Conservation (phyloP, 2,113 vertebrate species). For the Tachuris rubrigastra region DNA sequence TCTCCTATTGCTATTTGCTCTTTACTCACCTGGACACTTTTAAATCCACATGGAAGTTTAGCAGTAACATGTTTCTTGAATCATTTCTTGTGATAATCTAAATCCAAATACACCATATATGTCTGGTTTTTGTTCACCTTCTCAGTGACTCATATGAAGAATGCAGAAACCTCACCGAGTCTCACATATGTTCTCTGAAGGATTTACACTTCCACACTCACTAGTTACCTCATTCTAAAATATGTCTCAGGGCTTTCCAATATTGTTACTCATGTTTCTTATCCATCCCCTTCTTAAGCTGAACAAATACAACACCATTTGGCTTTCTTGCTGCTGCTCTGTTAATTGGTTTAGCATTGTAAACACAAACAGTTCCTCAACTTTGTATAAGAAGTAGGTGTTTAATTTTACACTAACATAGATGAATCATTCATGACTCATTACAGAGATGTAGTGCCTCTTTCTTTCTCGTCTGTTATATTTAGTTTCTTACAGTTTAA, state of each 20-base stretch:
- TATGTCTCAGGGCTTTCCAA: background rate
- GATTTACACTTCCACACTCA: constrained; percentile 10
- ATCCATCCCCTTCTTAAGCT: background rate
- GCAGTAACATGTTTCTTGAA: background rate
- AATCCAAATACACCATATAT: background rate
- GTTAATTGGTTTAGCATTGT: background rate
- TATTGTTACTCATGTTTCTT: background rate
- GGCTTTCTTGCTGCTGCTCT: background rate
- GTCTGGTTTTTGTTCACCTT: background rate
- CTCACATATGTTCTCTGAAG: background rate
- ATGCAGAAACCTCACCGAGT: background rate
- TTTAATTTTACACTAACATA: constrained; percentile 12
- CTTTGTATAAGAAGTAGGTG: background rate
- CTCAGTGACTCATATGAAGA: background rate
- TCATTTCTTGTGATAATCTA: background rate
- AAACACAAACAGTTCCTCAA: constrained; percentile 6
- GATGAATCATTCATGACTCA: background rate
- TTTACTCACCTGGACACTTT: background rate
- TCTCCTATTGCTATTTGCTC: background rate
- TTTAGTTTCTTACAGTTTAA: background rate
- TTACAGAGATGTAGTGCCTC: background rate
- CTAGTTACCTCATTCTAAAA: background rate
- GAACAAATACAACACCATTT: background rate
- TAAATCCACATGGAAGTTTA: background rate
- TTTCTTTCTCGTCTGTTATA: background rate